phyloP scores from a whole-genome alignment of 1,140 invertebrate genomes.

The Hyles euphorbiae region DNA sequence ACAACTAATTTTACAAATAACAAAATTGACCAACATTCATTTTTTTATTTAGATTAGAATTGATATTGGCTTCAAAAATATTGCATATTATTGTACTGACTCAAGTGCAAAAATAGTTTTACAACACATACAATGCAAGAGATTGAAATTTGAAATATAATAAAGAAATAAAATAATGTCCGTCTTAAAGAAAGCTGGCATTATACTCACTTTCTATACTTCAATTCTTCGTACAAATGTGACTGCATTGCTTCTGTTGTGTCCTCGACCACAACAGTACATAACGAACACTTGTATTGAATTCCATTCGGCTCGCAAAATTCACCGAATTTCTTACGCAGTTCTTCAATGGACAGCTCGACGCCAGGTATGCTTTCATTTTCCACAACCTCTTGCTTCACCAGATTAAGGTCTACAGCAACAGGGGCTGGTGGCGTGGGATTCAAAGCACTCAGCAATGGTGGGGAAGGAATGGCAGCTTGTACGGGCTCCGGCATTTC shows the following conservation, averaged over 20 bases:
- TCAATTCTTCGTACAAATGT: conserved; percentile 62
- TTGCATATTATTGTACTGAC: too few species aligned
- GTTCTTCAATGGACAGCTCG: conserved; percentile 27
- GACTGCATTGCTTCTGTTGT: conserved; percentile 50
- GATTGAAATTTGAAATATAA: too few species aligned
- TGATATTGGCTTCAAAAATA: too few species aligned
- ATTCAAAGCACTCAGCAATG: too few species aligned
- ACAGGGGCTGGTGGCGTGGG: not conserved
- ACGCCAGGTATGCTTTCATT: not conserved
- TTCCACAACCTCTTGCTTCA: conserved; percentile 46
- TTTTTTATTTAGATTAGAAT: too few species aligned
- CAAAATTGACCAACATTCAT: too few species aligned
- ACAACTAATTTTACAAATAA: too few species aligned
- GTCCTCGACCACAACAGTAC: conserved; percentile 44
- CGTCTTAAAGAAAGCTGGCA: too few species aligned
- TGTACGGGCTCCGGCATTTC: conserved; percentile 20
- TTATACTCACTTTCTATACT: conserved; percentile 59
- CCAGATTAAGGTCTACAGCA: conserved; percentile 39
- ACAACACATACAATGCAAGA: too few species aligned
- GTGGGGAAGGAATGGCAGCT: not conserved
- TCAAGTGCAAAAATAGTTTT: too few species aligned
- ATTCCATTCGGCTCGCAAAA: conserved; percentile 59
- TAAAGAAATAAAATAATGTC: too few species aligned
- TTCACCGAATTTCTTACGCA: conserved; percentile 44
- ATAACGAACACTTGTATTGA: conserved; percentile 54